Percentiles rank a stretch among this genome's conserved stretches.
These are phyloP conservation scores for Anagrus nilaparvatae DNA, from an alignment of 1,140 invertebrate genomes.

Conservation along the genomic window DNA sequence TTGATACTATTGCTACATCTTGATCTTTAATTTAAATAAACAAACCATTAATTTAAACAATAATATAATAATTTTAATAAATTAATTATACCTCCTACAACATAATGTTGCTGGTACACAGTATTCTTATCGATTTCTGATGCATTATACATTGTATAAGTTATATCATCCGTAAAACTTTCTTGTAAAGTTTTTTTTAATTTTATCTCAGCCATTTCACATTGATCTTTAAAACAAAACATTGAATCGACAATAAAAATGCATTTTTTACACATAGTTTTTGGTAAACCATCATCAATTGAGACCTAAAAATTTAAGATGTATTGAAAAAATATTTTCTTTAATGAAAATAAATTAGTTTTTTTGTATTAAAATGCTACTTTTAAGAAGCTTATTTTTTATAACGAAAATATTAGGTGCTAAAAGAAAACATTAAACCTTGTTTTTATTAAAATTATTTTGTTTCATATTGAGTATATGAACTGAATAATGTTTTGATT, in stretches of 20 bases:
- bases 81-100: too few relatives aligned
- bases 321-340: not conserved
- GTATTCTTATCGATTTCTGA: too few relatives aligned
- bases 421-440: too few relatives aligned
- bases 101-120: too few relatives aligned
- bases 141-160: too few relatives aligned
- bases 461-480: too few relatives aligned
- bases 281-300: slow-evolving; percentile 14
- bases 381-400: too few relatives aligned
- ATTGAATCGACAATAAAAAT: slow-evolving; percentile 18
- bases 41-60: too few relatives aligned
- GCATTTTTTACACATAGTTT: slow-evolving; percentile 20
- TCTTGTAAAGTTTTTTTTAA: slow-evolving; percentile 8
- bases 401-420: too few relatives aligned
- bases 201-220: slow-evolving; percentile 16
- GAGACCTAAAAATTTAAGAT: slow-evolving; percentile 8
- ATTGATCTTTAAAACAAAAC: slow-evolving; percentile 19
- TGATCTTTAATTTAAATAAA: slow-evolving; percentile 1
- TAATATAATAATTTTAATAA: too few relatives aligned
- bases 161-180: not conserved
- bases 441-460: too few relatives aligned
- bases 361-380: not conserved
- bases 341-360: slow-evolving; percentile 1
- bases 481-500: too few relatives aligned
- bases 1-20: not conserved